Evolutionary conservation across 92 coral and sea anemone species (phyloP).

Genomic region (Bergia sp.): DNA sequence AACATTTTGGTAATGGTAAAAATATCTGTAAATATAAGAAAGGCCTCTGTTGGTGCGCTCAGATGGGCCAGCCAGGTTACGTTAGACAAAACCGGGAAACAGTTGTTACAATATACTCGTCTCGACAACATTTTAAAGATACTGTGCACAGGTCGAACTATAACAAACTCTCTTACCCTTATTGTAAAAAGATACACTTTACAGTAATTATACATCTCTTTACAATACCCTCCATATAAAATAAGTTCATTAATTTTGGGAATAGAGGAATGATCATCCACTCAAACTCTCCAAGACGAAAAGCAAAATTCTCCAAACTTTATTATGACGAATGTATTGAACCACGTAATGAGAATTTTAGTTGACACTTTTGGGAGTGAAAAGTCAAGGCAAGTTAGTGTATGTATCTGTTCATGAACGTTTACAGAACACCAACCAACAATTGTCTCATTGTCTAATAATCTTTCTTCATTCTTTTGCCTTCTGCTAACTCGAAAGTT

Average conservation of each 20-base stretch:
- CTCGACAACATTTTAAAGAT: background rate
- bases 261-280: background rate
- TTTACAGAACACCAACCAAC: background rate
- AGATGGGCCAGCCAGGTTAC: background rate
- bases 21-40: background rate
- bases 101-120: background rate
- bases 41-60: background rate
- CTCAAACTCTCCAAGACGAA: no score
- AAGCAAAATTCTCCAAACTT: no score
- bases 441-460: background rate
- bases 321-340: background rate
- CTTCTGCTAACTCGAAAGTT: constrained; percentile 77
- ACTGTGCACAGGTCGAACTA: background rate
- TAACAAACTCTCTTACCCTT: no score
- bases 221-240: no score
- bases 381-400: background rate
- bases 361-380: background rate
- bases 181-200: no score
- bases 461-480: constrained; percentile 17
- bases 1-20: background rate
- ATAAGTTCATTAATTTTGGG: no score
- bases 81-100: background rate
- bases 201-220: no score
- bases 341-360: background rate
- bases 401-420: background rate